Conservation (phyloP, 1,140 invertebrate species). For the Rhopalosiphum maidis region DNA sequence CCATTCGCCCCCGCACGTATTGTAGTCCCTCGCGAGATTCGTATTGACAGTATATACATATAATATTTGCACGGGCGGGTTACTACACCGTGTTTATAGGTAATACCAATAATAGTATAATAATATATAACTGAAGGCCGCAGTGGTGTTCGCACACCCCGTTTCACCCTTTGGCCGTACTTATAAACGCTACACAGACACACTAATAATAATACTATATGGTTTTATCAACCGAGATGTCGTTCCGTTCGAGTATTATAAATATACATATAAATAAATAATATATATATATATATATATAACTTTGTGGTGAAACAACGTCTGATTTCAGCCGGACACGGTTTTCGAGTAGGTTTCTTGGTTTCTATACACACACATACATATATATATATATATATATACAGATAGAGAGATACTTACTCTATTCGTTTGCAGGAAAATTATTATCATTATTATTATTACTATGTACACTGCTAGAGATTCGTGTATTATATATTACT, state of each 20-base stretch:
- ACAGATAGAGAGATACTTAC: neutral
- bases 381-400: neutral
- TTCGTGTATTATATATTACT: no score
- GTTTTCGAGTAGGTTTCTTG: neutral
- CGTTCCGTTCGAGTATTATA: neutral
- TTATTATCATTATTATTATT: no score
- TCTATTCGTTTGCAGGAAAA: neutral
- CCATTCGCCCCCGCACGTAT: no score
- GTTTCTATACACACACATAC: no score
- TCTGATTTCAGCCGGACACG: neutral
- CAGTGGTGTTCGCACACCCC: neutral
- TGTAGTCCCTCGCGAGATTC: neutral
- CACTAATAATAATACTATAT: neutral
- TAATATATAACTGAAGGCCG: neutral
- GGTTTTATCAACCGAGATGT: neutral
- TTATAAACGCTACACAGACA: no score
- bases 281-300: neutral
- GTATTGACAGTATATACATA: neutral
- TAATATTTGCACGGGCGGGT: neutral
- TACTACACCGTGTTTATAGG: neutral
- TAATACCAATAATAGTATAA: neutral
- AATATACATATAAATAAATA: neutral
- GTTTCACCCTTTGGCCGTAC: neutral
- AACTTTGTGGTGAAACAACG: neutral
- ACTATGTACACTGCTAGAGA: neutral